A percentile compares a stretch with the other conserved stretches of the same genome.
Conservation (phyloP, 2,888 invertebrate genomes). For the Mythimna impura region DNA sequence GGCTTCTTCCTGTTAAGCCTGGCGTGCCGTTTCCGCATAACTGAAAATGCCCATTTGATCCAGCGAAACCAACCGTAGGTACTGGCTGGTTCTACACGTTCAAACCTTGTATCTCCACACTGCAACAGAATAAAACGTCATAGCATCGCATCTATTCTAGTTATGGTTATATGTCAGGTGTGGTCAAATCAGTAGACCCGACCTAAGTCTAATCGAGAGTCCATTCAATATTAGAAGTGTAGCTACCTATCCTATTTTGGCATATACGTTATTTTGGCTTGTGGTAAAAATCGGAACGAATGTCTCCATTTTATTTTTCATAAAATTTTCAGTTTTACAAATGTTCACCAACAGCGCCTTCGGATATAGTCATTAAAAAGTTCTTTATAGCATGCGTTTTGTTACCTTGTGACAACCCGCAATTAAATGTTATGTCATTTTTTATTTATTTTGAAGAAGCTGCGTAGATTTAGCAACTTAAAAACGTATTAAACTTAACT, state of each 20-base stretch:
- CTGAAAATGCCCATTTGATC: constrained; percentile 5
- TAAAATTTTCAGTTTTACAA: neutral
- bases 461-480: neutral
- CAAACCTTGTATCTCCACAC: constrained; percentile 14
- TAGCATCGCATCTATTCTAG: neutral
- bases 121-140: neutral
- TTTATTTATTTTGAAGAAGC: neutral
- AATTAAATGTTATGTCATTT: too few relatives aligned
- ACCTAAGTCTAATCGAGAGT: neutral
- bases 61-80: constrained; percentile 10
- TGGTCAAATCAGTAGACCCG: neutral
- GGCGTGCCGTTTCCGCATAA: constrained; percentile 1
- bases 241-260: too few relatives aligned
- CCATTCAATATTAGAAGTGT: neutral
- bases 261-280: too few relatives aligned
- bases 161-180: neutral
- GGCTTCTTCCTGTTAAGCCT: neutral
- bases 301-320: neutral
- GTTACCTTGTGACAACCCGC: too few relatives aligned
- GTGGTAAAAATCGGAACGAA: too few relatives aligned
- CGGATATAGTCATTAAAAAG: neutral
- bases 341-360: neutral
- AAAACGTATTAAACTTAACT: too few relatives aligned
- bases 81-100: constrained; percentile 9
- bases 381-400: too few relatives aligned